These are phyloP conservation scores for Prenolepis imparis DNA, from an alignment of 2,888 invertebrate species.

Conservation along the genomic window DNA sequence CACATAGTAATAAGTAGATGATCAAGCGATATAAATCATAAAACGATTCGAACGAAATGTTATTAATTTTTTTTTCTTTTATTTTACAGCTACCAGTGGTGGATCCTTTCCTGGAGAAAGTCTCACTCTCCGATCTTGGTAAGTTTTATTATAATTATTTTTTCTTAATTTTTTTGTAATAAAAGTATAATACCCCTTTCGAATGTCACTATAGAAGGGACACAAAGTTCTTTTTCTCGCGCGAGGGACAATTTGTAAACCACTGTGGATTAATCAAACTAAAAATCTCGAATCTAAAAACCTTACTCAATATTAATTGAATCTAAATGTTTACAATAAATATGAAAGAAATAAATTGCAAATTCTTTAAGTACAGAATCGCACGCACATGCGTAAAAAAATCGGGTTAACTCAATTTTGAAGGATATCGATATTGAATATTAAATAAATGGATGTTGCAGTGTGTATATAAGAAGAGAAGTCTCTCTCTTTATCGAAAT, in stretches of 20 bases:
- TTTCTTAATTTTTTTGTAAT: no score
- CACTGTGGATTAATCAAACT: background rate
- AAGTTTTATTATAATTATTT: constrained; percentile 85
- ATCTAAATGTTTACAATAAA: constrained; percentile 11
- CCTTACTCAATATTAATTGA: background rate
- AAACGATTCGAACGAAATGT: background rate
- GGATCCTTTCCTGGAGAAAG: constrained; percentile 96
- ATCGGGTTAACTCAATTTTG: constrained; percentile 3
- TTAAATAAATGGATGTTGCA: background rate
- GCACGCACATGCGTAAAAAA: background rate
- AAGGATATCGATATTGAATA: background rate
- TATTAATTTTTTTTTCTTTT: constrained; percentile 39
- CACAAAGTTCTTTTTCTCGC: background rate
- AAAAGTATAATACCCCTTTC: background rate
- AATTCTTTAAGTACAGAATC: background rate
- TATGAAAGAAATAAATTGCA: background rate
- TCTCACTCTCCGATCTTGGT: constrained; percentile 92
- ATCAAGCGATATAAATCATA: background rate
- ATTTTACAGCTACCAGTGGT: constrained; percentile 94
- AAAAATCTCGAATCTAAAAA: background rate
- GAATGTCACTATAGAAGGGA: background rate
- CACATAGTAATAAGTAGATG: background rate
- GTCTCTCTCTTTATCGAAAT: constrained; percentile 6
- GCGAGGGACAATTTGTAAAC: background rate
- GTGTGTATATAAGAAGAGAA: background rate